phyloP scores from a whole-genome alignment of 2,797 vertebrate species.

The Urocyon cinereoargenteus region DNA sequence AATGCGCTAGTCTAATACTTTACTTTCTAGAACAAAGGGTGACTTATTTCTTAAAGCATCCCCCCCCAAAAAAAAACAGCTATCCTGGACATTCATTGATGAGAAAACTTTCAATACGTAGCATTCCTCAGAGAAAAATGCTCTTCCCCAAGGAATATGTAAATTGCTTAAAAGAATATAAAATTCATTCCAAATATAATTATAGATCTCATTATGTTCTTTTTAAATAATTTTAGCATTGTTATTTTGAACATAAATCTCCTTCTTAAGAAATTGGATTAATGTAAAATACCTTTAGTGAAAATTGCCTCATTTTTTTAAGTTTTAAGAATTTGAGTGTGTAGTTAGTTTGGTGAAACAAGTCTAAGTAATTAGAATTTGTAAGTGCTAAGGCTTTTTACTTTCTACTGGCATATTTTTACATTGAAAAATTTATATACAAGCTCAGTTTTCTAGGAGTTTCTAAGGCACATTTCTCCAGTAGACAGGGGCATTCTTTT shows the following conservation, averaged over 20 bases:
- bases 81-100: constrained; percentile 44
- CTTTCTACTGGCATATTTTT: constrained; percentile 2
- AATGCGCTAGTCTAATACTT: background rate
- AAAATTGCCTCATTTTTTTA: background rate
- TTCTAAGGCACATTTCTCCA: constrained; percentile 31
- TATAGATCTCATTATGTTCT: constrained; percentile 17
- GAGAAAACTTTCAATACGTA: constrained; percentile 19
- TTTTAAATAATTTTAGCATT: constrained; percentile 49
- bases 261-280: constrained; percentile 45
- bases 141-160: constrained; percentile 15
- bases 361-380: background rate
- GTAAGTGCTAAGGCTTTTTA: background rate
- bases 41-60: constrained; percentile 62
- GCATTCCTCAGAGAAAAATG: constrained; percentile 42
- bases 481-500: background rate
- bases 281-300: constrained; percentile 6
- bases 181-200: constrained; percentile 49
- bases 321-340: background rate
- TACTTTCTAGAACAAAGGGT: constrained; percentile 40
- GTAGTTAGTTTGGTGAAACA: background rate
- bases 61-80: background rate
- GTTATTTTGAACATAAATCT: constrained; percentile 60
- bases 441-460: constrained; percentile 36
- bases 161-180: constrained; percentile 53
- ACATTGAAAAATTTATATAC: background rate